Percentiles rank a stretch among this genome's conserved stretches.
These are phyloP conservation scores for Cephus runcator DNA, from an alignment of 2,888 invertebrate species.

Conservation along the genomic window DNA sequence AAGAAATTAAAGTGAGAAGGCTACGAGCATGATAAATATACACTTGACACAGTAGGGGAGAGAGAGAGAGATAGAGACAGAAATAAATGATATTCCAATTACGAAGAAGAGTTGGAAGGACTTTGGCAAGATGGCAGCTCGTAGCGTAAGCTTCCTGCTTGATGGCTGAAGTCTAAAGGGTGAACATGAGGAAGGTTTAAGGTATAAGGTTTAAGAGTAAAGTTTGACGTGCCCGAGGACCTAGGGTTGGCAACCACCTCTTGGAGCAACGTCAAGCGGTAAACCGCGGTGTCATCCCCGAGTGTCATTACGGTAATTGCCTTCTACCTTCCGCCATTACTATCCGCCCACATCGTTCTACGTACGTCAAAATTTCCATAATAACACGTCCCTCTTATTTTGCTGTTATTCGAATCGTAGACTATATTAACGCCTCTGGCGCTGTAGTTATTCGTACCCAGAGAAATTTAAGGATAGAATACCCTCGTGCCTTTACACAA, in stretches of 20 bases:
- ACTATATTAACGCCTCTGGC: not conserved
- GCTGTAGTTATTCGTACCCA: not conserved
- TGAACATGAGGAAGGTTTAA: not conserved
- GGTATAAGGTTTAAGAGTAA: not conserved
- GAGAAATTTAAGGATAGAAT: not conserved
- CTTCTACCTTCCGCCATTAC: slow-evolving; percentile 16
- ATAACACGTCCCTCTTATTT: slow-evolving; percentile 1
- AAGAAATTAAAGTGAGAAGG: not conserved
- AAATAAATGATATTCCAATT: not conserved
- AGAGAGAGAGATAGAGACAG: not conserved
- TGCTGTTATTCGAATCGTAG: not conserved
- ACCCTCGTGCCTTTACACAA: not conserved
- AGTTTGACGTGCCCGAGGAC: not conserved
- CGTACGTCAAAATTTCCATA: slow-evolving; percentile 6
- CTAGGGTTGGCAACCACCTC: not conserved
- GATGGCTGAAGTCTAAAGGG: not conserved
- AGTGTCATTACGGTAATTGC: slow-evolving; percentile 39
- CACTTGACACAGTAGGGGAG: not conserved
- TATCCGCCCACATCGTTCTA: not conserved
- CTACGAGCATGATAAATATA: not conserved
- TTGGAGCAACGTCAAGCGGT: slow-evolving; percentile 14
- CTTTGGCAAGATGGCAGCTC: not conserved
- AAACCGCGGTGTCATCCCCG: slow-evolving; percentile 37
- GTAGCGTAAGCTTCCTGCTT: not conserved
- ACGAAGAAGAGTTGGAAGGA: not conserved